Evolutionary conservation across 2,888 invertebrate genomes (phyloP).

Genomic region (Heliconius aoede): DNA sequence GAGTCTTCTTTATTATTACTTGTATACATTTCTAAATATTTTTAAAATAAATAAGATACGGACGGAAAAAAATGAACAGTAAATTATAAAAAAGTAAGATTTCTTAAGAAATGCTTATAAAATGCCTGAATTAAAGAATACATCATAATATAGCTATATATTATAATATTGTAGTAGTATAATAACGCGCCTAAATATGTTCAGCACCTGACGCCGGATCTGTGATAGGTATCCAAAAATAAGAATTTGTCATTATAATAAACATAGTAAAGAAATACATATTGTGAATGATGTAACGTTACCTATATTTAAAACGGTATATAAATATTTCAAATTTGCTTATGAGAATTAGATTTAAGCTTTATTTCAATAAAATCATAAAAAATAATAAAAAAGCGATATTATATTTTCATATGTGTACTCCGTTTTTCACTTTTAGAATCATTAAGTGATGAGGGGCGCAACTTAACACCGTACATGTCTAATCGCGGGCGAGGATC

Average conservation of each 20-base stretch:
- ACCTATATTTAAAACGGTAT: constrained; percentile 4
- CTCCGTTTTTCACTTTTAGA: no score
- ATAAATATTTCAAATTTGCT: neutral
- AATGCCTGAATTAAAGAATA: neutral
- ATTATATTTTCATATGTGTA: no score
- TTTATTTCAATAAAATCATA: neutral
- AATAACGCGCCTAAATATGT: neutral
- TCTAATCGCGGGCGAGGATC: neutral
- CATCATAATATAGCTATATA: neutral
- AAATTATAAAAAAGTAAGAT: no score
- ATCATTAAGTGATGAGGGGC: no score
- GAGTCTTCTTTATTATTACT: no score
- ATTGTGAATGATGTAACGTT: neutral
- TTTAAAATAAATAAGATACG: no score
- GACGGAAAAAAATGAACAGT: no score
- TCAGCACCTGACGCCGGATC: constrained; percentile 19
- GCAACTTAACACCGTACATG: neutral
- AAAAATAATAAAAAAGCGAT: neutral
- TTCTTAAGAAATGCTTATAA: no score
- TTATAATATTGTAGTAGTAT: no score
- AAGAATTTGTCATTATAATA: constrained; percentile 19
- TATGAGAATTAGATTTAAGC: neutral
- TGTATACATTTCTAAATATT: no score
- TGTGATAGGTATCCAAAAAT: constrained; percentile 24
- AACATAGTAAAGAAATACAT: constrained; percentile 25